Evolutionary conservation across 2,888 invertebrate species (phyloP).

Genomic region (Temnothorax unifasciatus): DNA sequence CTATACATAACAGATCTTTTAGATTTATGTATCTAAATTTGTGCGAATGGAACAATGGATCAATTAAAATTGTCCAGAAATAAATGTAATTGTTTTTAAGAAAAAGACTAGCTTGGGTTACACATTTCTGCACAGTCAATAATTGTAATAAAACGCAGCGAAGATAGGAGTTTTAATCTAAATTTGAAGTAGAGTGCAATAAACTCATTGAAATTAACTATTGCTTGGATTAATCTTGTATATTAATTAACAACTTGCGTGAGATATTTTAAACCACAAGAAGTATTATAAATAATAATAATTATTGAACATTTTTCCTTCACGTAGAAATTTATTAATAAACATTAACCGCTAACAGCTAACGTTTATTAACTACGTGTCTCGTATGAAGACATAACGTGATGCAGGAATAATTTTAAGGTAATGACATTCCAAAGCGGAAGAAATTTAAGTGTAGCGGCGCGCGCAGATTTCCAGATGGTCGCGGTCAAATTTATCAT

Average conservation of each 20-base stretch:
- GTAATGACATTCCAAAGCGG: conserved; percentile 3
- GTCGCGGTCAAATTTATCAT: conserved; percentile 29
- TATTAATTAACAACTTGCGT: neutral
- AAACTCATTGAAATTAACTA: neutral
- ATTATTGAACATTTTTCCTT: neutral
- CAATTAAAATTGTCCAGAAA: neutral
- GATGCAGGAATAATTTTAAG: conserved; percentile 3
- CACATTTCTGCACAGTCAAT: too few relatives aligned
- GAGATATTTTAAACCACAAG: neutral
- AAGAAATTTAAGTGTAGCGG: conserved; percentile 25
- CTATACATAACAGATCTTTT: neutral
- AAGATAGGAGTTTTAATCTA: neutral
- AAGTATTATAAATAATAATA: neutral
- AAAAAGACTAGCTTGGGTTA: neutral
- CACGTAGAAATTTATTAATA: neutral
- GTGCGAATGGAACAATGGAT: neutral
- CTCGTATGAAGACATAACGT: neutral
- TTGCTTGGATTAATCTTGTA: neutral
- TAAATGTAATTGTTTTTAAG: neutral
- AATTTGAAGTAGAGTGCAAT: neutral
- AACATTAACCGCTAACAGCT: neutral
- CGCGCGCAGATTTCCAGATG: neutral
- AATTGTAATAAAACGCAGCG: neutral
- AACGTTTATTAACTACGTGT: conserved; percentile 1
- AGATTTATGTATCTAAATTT: neutral